Percentiles rank a stretch among this genome's conserved stretches.
phyloP scores from a whole-genome alignment of 2,888 invertebrate species.

The Colletes collaris region DNA sequence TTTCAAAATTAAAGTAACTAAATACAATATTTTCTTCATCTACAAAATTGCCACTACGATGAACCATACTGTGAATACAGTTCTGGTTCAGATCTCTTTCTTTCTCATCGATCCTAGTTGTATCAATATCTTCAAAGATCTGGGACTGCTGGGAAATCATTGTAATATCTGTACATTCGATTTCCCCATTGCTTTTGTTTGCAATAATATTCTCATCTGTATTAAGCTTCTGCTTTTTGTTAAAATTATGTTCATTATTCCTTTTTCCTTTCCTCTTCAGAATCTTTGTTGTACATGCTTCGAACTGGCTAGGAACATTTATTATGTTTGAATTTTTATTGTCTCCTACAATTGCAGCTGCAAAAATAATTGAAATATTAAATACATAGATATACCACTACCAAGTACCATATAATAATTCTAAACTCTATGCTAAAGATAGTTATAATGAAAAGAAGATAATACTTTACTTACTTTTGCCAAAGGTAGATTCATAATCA shows the following conservation, averaged over 20 bases:
- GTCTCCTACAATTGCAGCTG: neutral
- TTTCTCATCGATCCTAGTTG: too few species aligned
- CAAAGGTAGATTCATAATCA: too few species aligned
- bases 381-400: neutral
- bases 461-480: neutral
- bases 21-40: too few species aligned
- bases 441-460: neutral
- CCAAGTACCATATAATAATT: too few species aligned
- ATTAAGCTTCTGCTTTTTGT: neutral
- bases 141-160: too few species aligned
- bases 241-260: too few species aligned
- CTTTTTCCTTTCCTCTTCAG: neutral
- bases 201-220: neutral
- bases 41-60: too few species aligned
- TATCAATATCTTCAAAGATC: too few species aligned
- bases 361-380: neutral
- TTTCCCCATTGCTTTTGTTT: neutral
- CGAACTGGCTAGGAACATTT: neutral
- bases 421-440: too few species aligned
- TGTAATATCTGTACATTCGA: neutral
- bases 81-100: too few species aligned
- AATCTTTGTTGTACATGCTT: neutral
- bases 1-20: too few species aligned
- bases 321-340: slow-evolving; percentile 1
- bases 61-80: too few species aligned